A percentile compares a stretch with the other conserved stretches of the same genome.
Evolutionary conservation across 2,113 vertebrate genomes (phyloP).

Genomic region (Corynorhinus townsendii): DNA sequence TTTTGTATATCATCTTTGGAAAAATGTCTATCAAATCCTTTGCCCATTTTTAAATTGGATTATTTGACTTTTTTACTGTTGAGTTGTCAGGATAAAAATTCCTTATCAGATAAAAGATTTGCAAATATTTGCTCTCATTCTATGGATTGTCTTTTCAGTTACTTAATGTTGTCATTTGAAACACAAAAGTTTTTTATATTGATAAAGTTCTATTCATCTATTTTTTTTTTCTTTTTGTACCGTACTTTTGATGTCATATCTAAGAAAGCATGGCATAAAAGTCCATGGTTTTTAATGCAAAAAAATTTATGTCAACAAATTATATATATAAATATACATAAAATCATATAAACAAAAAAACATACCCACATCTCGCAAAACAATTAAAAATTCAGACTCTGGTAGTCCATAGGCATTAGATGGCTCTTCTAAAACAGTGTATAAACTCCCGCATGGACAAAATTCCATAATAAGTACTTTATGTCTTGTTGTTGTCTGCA

Average conservation of each 20-base stretch:
- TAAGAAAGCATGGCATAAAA: constrained; percentile 32
- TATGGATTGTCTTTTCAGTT: background rate
- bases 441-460: constrained; percentile 96
- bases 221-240: background rate
- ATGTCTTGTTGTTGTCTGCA: constrained; percentile 90
- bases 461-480: constrained; percentile 99
- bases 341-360: constrained; percentile 56
- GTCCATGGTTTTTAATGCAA: background rate
- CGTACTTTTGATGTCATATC: background rate
- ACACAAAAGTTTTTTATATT: background rate
- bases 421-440: constrained; percentile 95
- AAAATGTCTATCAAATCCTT: background rate
- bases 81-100: background rate
- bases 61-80: constrained; percentile 7
- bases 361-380: constrained; percentile 97
- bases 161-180: background rate
- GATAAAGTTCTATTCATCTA: no score
- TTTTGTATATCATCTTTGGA: background rate
- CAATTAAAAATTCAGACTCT: constrained; percentile 97
- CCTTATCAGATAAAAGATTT: background rate
- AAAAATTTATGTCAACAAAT: constrained; percentile 28
- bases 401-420: constrained; percentile 97
- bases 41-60: background rate
- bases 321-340: constrained; percentile 3
- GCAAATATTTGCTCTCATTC: background rate